Evolutionary conservation across 2,888 invertebrate species (phyloP).

Genomic region (Philaethria dido): DNA sequence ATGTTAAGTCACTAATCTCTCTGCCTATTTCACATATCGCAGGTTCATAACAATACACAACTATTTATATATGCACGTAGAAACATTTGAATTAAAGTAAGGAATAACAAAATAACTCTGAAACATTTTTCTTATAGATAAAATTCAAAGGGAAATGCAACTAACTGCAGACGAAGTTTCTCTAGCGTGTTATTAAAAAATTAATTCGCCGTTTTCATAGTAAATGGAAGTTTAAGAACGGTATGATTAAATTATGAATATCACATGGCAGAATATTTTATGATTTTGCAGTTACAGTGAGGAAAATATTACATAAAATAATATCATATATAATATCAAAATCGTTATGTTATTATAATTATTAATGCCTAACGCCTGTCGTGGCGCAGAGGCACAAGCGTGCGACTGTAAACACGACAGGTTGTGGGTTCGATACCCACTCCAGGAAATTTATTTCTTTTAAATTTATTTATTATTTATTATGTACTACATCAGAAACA

Average conservation of each 20-base stretch:
- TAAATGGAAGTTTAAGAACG: conserved; percentile 70
- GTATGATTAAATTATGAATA: conserved; percentile 43
- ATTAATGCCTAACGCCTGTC: too few species aligned
- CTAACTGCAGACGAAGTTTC: conserved; percentile 50
- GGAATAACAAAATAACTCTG: conserved; percentile 10
- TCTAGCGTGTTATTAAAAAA: conserved; percentile 72
- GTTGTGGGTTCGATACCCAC: too few species aligned
- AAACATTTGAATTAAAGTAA: neutral
- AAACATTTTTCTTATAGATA: conserved; percentile 32
- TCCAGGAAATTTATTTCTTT: too few species aligned
- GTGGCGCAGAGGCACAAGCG: too few species aligned
- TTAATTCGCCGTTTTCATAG: conserved; percentile 63
- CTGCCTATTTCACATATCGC: neutral
- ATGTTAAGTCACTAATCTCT: neutral
- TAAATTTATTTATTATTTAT: too few species aligned
- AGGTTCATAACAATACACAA: neutral
- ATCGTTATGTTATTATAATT: too few species aligned
- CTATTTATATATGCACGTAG: neutral
- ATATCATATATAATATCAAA: too few species aligned
- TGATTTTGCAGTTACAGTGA: neutral
- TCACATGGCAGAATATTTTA: conserved; percentile 17
- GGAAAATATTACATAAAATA: too few species aligned
- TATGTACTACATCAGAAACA: too few species aligned
- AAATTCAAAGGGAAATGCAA: conserved; percentile 54
- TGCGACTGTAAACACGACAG: too few species aligned